These are phyloP conservation scores for Leucoraja erinaceus DNA, from an alignment of 2,113 vertebrate species.

Conservation along the genomic window DNA sequence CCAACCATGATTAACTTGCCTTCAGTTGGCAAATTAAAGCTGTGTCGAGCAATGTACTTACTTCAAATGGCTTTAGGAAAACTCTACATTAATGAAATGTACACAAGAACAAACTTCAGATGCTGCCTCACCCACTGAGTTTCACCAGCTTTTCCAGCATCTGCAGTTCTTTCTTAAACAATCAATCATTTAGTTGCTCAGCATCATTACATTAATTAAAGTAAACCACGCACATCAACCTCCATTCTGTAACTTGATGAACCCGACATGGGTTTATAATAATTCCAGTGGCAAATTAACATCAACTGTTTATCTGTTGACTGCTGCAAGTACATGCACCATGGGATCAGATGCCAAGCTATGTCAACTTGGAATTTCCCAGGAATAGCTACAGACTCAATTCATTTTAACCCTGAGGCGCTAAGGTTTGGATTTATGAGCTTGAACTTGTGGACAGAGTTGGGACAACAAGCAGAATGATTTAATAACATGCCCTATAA, in stretches of 20 bases:
- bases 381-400: neutral
- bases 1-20: neutral
- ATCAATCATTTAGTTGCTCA: neutral
- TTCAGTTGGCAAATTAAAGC: neutral
- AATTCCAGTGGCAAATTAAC: neutral
- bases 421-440: neutral
- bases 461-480: neutral
- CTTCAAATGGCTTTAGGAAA: neutral
- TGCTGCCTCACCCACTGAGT: too few species aligned
- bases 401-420: neutral
- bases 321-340: neutral
- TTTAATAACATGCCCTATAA: neutral
- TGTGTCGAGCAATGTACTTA: neutral
- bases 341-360: conserved; percentile 1
- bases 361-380: neutral
- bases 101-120: neutral
- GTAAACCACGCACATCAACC: neutral
- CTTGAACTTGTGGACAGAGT: neutral
- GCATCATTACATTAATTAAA: neutral
- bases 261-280: neutral
- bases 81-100: neutral
- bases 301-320: neutral
- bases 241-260: neutral
- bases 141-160: too few species aligned
- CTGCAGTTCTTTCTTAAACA: too few species aligned